These are phyloP conservation scores for Calidris pugnax DNA, from an alignment of 2,113 vertebrate species.

Conservation along the genomic window DNA sequence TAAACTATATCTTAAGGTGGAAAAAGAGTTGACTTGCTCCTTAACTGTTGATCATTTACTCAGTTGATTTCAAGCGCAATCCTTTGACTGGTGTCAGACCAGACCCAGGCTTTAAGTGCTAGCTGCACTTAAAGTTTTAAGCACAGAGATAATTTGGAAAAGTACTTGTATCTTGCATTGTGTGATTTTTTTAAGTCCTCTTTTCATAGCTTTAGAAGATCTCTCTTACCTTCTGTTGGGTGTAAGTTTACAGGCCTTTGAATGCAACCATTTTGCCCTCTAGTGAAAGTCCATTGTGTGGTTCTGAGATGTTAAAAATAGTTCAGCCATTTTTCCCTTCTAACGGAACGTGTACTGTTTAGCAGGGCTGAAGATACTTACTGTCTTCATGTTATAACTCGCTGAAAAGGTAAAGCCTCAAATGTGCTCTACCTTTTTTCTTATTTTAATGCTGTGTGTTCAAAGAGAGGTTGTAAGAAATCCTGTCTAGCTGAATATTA, in stretches of 20 bases:
- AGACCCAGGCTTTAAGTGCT: neutral
- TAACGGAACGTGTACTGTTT: neutral
- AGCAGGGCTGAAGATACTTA: neutral
- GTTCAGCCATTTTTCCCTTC: neutral
- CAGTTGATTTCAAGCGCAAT: neutral
- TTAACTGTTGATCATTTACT: neutral
- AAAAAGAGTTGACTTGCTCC: neutral
- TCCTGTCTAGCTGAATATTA: neutral
- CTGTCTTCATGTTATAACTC: neutral
- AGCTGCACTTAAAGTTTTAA: neutral
- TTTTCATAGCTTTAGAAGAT: neutral
- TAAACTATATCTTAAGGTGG: neutral
- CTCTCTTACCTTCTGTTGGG: neutral
- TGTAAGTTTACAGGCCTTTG: neutral
- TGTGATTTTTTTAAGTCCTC: neutral
- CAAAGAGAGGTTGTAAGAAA: neutral
- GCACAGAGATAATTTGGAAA: neutral
- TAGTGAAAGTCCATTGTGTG: neutral
- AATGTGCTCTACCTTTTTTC: neutral
- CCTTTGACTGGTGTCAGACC: neutral
- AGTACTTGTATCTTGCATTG: neutral
- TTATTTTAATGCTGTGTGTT: neutral
- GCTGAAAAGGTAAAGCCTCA: neutral
- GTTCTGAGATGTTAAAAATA: no score
- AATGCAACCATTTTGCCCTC: neutral